Conservation (phyloP, 2,797 vertebrate genomes). For the Tolypeutes matacus region DNA sequence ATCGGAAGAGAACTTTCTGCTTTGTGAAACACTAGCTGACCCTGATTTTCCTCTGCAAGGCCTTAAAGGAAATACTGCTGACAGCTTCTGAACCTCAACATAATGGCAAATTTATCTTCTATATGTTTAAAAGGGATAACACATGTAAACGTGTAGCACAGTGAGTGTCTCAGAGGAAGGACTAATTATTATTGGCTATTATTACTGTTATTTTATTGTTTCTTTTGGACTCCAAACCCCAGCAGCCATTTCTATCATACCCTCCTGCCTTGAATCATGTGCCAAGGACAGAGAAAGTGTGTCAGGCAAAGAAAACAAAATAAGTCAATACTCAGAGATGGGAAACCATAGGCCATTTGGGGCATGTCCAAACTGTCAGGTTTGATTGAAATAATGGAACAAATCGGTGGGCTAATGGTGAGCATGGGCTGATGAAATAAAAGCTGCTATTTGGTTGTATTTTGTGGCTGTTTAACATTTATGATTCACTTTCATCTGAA, state of each 20-base stretch:
- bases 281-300: background rate
- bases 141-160: background rate
- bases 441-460: background rate
- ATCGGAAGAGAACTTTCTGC: background rate
- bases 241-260: background rate
- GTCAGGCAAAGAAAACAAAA: background rate
- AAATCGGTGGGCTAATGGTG: background rate
- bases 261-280: background rate
- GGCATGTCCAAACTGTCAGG: background rate
- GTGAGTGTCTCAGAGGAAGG: background rate
- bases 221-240: background rate
- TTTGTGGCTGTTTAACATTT: constrained; percentile 49
- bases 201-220: background rate
- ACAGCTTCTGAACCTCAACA: background rate
- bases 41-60: background rate
- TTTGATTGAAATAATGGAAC: background rate
- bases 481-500: background rate
- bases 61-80: constrained; percentile 20
- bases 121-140: background rate
- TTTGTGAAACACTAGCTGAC: background rate
- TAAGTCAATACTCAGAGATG: background rate
- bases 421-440: background rate
- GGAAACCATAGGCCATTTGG: background rate
- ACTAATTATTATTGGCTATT: background rate
- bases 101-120: background rate